These are phyloP conservation scores for Pogona vitticeps DNA, from an alignment of 2,113 vertebrate species.

Conservation along the genomic window DNA sequence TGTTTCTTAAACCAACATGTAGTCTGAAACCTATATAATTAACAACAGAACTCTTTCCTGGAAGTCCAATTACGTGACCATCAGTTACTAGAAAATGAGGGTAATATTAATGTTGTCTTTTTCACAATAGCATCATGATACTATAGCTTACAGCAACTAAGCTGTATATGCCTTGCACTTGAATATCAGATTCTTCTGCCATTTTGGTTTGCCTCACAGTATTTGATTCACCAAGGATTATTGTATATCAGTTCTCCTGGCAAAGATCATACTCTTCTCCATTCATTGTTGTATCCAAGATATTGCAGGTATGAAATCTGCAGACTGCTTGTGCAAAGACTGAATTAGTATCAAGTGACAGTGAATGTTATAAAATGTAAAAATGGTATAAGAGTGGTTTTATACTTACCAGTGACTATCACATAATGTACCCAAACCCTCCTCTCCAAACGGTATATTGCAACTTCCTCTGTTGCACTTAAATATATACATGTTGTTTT, in stretches of 20 bases:
- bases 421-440: neutral
- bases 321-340: constrained; percentile 32
- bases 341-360: constrained; percentile 32
- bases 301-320: neutral
- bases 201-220: neutral
- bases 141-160: neutral
- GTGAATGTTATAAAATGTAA: constrained; percentile 3
- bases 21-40: constrained; percentile 25
- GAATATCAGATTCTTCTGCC: neutral
- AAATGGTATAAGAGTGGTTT: constrained; percentile 11
- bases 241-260: neutral
- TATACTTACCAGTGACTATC: constrained; percentile 9
- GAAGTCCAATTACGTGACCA: neutral
- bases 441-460: neutral
- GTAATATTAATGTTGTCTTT: neutral
- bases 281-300: neutral
- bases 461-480: neutral
- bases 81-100: neutral
- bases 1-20: constrained; percentile 49
- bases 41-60: neutral
- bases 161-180: neutral
- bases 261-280: neutral
- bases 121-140: neutral
- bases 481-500: neutral
- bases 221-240: neutral